Base-by-base conservation (phyloP, 23 tunicate genomes). In the Ciona savignyi region DNA sequence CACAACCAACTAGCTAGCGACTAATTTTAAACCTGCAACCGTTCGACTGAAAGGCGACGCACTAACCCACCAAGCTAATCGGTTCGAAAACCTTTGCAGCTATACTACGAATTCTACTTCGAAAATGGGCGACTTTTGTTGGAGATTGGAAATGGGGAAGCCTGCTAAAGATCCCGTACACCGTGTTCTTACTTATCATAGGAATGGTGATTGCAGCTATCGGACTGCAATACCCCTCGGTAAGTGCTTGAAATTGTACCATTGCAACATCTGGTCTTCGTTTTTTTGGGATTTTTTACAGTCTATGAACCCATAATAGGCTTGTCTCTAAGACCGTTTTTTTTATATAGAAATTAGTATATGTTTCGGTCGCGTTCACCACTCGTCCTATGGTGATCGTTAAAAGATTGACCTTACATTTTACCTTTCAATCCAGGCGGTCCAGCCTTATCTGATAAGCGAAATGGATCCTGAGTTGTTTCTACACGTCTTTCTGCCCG, bases 101-200 rank as follows among this genome's bases (percentile, higher is more conserved):
- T 11, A 65, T 88, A 32, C 87, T 88, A 15, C 74, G 96, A 33
- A 88, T 88, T 2, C 68, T 88, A 29, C 67, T 88, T 22, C 80
- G 84, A 67, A 88, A 82, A 73, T 88, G 96, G 96, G 87, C 96
- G 28, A 65, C 81, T 65, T 88, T 82, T 65, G 96, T 88, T 3
- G 34, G 75, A 49, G 69, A 82, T 1, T 82, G 81, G 80, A 77
- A 76, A 67, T 88, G 71, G 73, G 96, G 96, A 34, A 88, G 87
- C 34, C 60, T 88, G 35, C 34, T 82, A 72, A 88, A 88, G 71
- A 25, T 88, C 22, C 96, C 96, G 22, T 88, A 88, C 84, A 82
- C 96, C 33, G 96, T 88, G 4, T 88, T 88, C 60, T 82, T 81
- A 1, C 65, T 88, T 30, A 27, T 82, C 3, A 69, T 88, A 0